Percentiles rank a stretch among this genome's conserved stretches.
These are phyloP conservation scores for Irena cyanogastra DNA, from an alignment of 2,113 vertebrate species.

Conservation along the genomic window DNA sequence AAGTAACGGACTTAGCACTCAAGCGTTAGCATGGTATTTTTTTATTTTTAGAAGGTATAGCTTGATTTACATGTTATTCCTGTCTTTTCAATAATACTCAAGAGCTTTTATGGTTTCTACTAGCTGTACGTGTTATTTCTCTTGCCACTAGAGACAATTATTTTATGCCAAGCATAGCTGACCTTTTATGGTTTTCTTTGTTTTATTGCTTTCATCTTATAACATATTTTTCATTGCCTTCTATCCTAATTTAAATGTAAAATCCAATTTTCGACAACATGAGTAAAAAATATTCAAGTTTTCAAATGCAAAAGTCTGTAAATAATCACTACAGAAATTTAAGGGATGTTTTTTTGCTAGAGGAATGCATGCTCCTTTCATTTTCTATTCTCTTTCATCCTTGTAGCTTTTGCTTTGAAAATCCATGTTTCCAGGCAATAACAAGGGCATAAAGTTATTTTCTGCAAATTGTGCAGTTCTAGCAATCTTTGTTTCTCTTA, in stretches of 20 bases:
- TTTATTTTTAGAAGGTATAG: neutral
- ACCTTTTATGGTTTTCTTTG: neutral
- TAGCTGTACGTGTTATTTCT: neutral
- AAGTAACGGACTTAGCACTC: neutral
- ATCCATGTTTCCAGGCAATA: constrained; percentile 25
- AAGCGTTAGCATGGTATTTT: neutral
- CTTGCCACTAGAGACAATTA: neutral
- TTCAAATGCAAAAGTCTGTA: neutral
- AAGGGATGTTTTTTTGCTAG: neutral
- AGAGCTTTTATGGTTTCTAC: neutral
- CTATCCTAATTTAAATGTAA: neutral
- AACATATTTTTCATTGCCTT: neutral
- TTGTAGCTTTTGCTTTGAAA: constrained; percentile 42
- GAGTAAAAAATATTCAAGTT: neutral
- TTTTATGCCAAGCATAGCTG: neutral
- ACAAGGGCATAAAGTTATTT: constrained; percentile 36
- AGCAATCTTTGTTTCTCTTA: constrained; percentile 10
- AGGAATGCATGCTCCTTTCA: neutral
- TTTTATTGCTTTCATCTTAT: neutral
- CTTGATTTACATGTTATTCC: neutral
- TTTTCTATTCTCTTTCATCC: constrained; percentile 59
- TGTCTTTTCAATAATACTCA: neutral
- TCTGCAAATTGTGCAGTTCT: constrained; percentile 28
- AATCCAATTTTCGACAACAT: neutral
- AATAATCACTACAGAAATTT: neutral